Percentiles rank a stretch among this genome's conserved stretches.
These are phyloP conservation scores for Cryptomyrus ogoouensis DNA, from an alignment of 2,113 vertebrate genomes.

Conservation along the genomic window DNA sequence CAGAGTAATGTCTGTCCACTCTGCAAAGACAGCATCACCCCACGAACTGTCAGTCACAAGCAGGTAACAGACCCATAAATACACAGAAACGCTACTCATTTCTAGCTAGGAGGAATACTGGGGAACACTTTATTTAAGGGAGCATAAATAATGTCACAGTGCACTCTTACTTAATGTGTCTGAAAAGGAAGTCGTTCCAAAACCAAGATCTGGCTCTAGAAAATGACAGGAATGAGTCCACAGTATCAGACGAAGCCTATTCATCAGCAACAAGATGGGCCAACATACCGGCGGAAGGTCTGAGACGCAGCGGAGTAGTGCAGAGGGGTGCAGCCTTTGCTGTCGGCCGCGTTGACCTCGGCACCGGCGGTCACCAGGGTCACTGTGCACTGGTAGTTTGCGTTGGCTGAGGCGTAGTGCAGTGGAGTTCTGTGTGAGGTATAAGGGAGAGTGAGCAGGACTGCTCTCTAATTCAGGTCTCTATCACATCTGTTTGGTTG, in stretches of 20 bases:
- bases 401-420: slow-evolving; percentile 88
- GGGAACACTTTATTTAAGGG: background rate
- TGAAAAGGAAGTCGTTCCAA: background rate
- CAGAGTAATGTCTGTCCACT: slow-evolving; percentile 62
- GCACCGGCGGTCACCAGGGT: slow-evolving; percentile 78
- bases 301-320: slow-evolving; percentile 91
- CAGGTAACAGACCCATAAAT: background rate
- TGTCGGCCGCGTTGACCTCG: slow-evolving; percentile 76
- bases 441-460: background rate
- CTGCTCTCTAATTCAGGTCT: background rate
- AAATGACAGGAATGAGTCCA: background rate
- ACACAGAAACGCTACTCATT: background rate
- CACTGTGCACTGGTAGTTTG: slow-evolving; percentile 81
- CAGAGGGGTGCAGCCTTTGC: slow-evolving; percentile 82
- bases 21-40: slow-evolving; percentile 43
- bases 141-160: background rate
- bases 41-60: background rate
- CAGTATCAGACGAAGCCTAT: background rate
- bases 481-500: background rate
- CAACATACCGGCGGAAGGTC: slow-evolving; percentile 75
- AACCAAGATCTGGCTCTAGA: background rate
- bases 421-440: slow-evolving; percentile 69
- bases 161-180: background rate
- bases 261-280: background rate
- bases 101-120: background rate